phyloP scores from a whole-genome alignment of 2,113 vertebrate genomes.

The Tragelaphus scriptus region DNA sequence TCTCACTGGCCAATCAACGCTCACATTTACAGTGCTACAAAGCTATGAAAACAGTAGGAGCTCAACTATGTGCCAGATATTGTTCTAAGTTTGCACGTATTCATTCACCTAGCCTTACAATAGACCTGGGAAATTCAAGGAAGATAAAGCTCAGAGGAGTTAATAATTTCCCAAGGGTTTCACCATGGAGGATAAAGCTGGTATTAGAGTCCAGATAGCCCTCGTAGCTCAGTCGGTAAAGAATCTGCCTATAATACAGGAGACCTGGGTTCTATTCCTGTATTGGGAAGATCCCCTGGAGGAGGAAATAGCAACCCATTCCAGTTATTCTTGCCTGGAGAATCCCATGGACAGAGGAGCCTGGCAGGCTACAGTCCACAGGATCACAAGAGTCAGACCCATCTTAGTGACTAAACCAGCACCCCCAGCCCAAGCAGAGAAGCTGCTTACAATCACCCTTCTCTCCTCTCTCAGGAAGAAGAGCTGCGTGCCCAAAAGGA shows the following conservation, averaged over 20 bases:
- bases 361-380: too few relatives aligned
- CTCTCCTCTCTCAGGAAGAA: not conserved
- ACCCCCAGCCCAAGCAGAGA: not conserved
- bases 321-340: too few relatives aligned
- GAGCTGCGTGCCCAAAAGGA: not conserved
- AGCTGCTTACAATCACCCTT: not conserved
- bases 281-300: not conserved
- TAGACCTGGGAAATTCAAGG: not conserved
- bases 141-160: not conserved
- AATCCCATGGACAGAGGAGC: too few relatives aligned
- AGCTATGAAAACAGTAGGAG: not conserved
- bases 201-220: not conserved
- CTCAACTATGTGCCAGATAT: not conserved
- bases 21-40: not conserved
- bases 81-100: not conserved
- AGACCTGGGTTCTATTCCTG: not conserved
- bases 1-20: not conserved
- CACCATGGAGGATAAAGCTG: not conserved
- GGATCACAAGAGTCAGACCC: too few relatives aligned
- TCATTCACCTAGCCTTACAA: not conserved
- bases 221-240: accelerated
- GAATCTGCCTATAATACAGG: not conserved
- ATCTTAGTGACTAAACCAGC: not conserved
- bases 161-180: not conserved
- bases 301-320: not conserved